Base-by-base conservation (phyloP, 2,797 vertebrate species). In the Taeniopygia guttata region DNA sequence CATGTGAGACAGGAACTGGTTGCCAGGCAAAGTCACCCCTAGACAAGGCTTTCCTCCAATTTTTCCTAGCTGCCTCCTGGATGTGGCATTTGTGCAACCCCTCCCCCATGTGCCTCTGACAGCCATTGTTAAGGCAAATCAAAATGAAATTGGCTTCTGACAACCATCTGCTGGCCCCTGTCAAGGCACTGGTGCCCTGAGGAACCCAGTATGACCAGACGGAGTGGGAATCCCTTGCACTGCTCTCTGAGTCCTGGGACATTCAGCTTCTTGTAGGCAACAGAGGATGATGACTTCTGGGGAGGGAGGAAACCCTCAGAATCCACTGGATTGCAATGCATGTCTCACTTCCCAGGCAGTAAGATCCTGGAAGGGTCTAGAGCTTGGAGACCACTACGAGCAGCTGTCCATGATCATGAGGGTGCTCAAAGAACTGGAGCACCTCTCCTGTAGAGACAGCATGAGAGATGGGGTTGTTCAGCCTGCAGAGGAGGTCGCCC, bases 161-260 rank as follows among this genome's bases (percentile, higher is more conserved):
- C 38, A 77, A 38, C 15, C 20, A 5, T 45, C 23, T 4, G 5
- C n/a, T 10, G 2, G n/a, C 8, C 8, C 18, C 10, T 13, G 0
- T 12, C 51, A 46, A 32, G 38, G 10, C 19, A 32, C 1, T 6
- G 11, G 19, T 72, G 26, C 14, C 42, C 38, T 52, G 58, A 66
- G 13, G 2, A 16, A 1, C 13, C 4, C 7, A 5, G 10, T 5
- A 10, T 48, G 48, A 30, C 16, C 7, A 3, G 21, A 9, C 11
- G 5, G 18, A 36, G 2, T 17, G 72, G 19, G 30, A 49, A 56
- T 46, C 9, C 9, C 6, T 56, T 16, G 10, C 1, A 5, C n/a
- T 55, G 13, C 34, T 4, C 19, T 40, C 13, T 29, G 19, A 69
- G 8, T 18, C 21, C 15, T 25, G 43, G 17, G 18, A 80, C 8